These are phyloP conservation scores for Hypolimnas misippus DNA, from an alignment of 2,888 invertebrate species.

Conservation along the genomic window DNA sequence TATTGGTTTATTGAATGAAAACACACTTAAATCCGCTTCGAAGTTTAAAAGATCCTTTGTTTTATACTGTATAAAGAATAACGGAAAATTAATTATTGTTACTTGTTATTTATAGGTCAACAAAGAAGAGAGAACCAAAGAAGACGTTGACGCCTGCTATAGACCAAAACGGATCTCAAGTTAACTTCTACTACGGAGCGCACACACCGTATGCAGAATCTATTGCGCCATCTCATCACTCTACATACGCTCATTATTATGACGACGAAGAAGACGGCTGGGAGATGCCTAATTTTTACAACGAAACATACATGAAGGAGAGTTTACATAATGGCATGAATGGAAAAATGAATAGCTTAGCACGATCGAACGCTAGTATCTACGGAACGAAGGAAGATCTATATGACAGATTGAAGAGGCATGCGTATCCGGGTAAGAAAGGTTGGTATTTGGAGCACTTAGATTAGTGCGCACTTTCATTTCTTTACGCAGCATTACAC, in stretches of 20 bases:
- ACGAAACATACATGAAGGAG: slow-evolving; percentile 98
- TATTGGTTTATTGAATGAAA: too few relatives aligned
- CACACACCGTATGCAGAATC: slow-evolving; percentile 97
- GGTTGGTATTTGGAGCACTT: slow-evolving; percentile 86
- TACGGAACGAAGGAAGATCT: slow-evolving; percentile 98
- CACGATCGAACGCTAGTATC: slow-evolving; percentile 95
- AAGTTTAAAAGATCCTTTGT: too few relatives aligned
- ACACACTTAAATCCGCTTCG: too few relatives aligned
- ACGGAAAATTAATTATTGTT: too few relatives aligned
- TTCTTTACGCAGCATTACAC: slow-evolving; percentile 56
- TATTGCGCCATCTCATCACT: slow-evolving; percentile 97
- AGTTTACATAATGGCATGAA: slow-evolving; percentile 93
- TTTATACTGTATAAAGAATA: too few relatives aligned
- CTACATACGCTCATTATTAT: slow-evolving; percentile 97
- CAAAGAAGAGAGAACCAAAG: slow-evolving; percentile 94
- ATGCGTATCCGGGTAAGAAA: slow-evolving; percentile 97
- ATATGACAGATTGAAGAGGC: slow-evolving; percentile 96
- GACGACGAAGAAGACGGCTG: slow-evolving; percentile 98
- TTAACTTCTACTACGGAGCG: slow-evolving; percentile 98
- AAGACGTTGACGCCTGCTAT: slow-evolving; percentile 94
- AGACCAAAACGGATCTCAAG: slow-evolving; percentile 96
- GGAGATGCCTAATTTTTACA: slow-evolving; percentile 99
- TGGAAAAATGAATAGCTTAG: slow-evolving; percentile 96
- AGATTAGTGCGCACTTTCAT: slow-evolving; percentile 66
- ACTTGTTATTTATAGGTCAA: slow-evolving; percentile 83